These are phyloP conservation scores for Drepana falcataria DNA, from an alignment of 2,888 invertebrate genomes.

Conservation along the genomic window DNA sequence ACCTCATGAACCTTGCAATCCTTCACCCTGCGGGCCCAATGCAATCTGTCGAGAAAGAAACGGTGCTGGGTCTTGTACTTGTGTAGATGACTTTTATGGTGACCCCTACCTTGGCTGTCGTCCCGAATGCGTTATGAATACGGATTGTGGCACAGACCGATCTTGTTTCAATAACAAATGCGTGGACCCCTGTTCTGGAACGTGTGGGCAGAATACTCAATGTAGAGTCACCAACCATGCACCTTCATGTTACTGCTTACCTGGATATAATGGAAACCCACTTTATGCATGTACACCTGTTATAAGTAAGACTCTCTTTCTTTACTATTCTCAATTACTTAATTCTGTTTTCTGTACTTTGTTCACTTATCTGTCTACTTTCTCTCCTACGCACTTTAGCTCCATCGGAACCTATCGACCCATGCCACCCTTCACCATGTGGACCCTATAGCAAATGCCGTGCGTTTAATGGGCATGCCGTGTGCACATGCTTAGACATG, in stretches of 20 bases:
- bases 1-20: constrained; percentile 85
- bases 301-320: constrained; percentile 78
- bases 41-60: constrained; percentile 86
- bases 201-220: constrained; percentile 87
- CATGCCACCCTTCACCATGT: constrained; percentile 88
- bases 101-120: constrained; percentile 88
- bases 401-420: constrained; percentile 76
- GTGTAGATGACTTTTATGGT: constrained; percentile 85
- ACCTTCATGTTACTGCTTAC: constrained; percentile 86
- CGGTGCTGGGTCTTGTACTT: constrained; percentile 87
- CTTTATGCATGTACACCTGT: constrained; percentile 81
- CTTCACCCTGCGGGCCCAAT: constrained; percentile 89
- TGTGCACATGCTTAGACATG: constrained; percentile 86
- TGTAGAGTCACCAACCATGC: constrained; percentile 87
- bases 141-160: constrained; percentile 83
- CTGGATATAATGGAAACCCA: constrained; percentile 85
- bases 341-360: constrained; percentile 34
- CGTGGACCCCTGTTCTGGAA: constrained; percentile 86
- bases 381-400: constrained; percentile 41
- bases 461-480: constrained; percentile 83
- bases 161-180: constrained; percentile 90
- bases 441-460: constrained; percentile 88
- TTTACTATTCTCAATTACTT: constrained; percentile 41
- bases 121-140: constrained; percentile 89
- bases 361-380: constrained; percentile 33